Evolutionary conservation across 2,797 vertebrate genomes (phyloP).

Genomic region (Aeoliscus strigatus): DNA sequence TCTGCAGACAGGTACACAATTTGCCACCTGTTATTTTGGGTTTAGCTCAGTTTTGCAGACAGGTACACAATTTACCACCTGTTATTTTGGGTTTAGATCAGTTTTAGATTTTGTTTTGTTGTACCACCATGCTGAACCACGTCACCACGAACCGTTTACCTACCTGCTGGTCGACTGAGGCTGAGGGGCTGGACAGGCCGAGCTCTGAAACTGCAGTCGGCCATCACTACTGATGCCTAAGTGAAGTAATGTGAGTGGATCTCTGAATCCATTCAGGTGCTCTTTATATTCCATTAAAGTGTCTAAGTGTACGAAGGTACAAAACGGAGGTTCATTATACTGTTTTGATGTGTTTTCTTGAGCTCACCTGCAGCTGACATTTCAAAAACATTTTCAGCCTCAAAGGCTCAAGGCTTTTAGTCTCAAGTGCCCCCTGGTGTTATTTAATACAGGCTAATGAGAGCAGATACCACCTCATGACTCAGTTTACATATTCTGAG

Average conservation of each 20-base stretch:
- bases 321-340: too few relatives aligned
- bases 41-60: constrained; percentile 70
- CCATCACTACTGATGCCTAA: constrained; percentile 39
- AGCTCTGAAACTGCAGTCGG: not conserved
- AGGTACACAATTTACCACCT: constrained; percentile 39
- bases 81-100: constrained; percentile 62
- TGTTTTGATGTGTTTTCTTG: not conserved
- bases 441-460: not conserved
- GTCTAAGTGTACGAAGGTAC: constrained; percentile 9
- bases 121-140: constrained; percentile 16
- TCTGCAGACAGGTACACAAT: constrained; percentile 63
- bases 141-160: constrained; percentile 8
- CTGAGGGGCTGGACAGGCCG: constrained; percentile 2
- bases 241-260: constrained; percentile 30
- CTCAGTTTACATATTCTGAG: too few relatives aligned
- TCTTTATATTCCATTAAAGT: constrained; percentile 14
- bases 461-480: too few relatives aligned
- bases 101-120: constrained; percentile 16
- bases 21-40: constrained; percentile 52
- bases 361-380: not conserved
- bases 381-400: constrained; percentile 13
- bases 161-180: constrained; percentile 18
- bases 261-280: constrained; percentile 9
- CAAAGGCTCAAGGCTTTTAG: constrained; percentile 26
- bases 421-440: constrained; percentile 7